Evolutionary conservation across 1,140 invertebrate genomes (phyloP), one percentile per base, ranked within the genome.

Genomic region (Habropoda laboriosa): DNA sequence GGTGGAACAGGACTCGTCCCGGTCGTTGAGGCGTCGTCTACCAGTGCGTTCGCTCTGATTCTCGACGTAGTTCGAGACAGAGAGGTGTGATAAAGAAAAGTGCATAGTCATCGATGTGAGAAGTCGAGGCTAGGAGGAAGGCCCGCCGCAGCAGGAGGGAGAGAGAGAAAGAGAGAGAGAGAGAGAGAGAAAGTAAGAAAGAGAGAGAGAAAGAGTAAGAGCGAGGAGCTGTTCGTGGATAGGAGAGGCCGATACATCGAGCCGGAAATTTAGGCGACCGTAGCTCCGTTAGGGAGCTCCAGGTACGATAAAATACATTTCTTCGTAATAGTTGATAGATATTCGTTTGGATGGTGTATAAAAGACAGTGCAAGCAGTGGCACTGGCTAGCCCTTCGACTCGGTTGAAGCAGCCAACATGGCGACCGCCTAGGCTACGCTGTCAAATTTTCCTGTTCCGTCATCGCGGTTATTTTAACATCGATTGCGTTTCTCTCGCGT

Each of bases 71-170:
- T 35, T 72, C 82, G 72, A 68, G 80, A 57, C 70, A 61, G 51
- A 61, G 35, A 82, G 64, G 80, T 82, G 84, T 71, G 60, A 86
- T n/a, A 78, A 76, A 82, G 81, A 63, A 86, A 86, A 86, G 85
- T 86, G 84, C 85, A 74, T 49, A 83, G 81, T 86, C 84, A 86
- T 86, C 77, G 83, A 86, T 86, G 85, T 80, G 85, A 86, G 72
- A 77, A 63, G 64, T 13, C 77, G 77, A 77, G 71, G 72, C 74
- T 75, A 82, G 68, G 72, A 86, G 73, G 55, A 80, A 82, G 72
- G 76, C 83, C 61, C 57, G 80, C 55, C 60, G 77, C 42, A 68
- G 71, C 71, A 81, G 80, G 83, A 86, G 79, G 66, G 72, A 68
- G 53, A 63, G 55, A 57, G 55, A 42, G 60, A 60, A 40, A 45